phyloP scores from a whole-genome alignment of 1,140 invertebrate species.

The Aphidius gifuensis region DNA sequence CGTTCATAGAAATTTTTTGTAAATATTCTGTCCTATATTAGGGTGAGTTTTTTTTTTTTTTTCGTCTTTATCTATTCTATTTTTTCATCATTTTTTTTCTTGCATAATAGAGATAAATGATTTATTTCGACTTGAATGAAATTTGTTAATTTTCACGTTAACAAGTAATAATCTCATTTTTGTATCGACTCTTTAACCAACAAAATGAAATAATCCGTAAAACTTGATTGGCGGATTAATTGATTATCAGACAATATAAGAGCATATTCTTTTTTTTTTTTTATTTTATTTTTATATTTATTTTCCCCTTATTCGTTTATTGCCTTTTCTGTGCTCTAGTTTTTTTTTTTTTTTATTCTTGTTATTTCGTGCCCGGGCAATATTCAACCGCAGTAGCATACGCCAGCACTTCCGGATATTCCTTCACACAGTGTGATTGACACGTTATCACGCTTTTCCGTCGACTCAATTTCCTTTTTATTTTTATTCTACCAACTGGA shows the following conservation, averaged over 20 bases:
- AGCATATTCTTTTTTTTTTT: neutral
- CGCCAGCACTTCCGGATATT: slow-evolving; percentile 9
- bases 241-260: slow-evolving; percentile 27
- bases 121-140: slow-evolving; percentile 3
- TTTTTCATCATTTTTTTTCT: too few species aligned
- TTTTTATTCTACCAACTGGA: too few species aligned
- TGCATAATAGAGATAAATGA: slow-evolving; percentile 1
- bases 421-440: slow-evolving; percentile 21
- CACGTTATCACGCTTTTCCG: slow-evolving; percentile 25
- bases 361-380: neutral
- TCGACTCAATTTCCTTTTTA: slow-evolving; percentile 7
- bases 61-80: neutral
- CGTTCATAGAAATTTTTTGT: slow-evolving; percentile 4
- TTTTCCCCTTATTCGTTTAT: neutral
- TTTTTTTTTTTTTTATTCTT: too few species aligned
- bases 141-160: slow-evolving; percentile 18
- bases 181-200: slow-evolving; percentile 7
- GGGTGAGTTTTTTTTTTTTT: neutral
- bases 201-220: slow-evolving; percentile 26
- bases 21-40: neutral
- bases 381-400: slow-evolving; percentile 9
- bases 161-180: slow-evolving; percentile 24
- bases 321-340: too few species aligned
- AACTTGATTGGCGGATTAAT: slow-evolving; percentile 30
- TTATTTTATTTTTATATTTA: neutral